Evolutionary conservation across 2,113 vertebrate genomes (phyloP).

Genomic region (Brachypteracias leptosomus): DNA sequence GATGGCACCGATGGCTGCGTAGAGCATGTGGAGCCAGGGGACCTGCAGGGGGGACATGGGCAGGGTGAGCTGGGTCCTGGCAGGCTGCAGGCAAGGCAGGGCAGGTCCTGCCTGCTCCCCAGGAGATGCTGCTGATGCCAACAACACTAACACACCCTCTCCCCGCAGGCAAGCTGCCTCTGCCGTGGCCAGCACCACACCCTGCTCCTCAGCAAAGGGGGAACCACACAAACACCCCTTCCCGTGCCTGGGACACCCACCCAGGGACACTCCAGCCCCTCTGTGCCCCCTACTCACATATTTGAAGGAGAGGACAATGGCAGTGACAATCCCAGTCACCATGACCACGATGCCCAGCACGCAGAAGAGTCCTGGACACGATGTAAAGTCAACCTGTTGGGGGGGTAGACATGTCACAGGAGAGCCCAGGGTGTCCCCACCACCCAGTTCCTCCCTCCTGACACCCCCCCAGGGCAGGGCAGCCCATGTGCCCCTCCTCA

Average conservation of each 20-base stretch:
- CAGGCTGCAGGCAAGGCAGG: not conserved
- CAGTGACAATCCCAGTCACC: slow-evolving; percentile 86
- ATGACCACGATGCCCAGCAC: slow-evolving; percentile 84
- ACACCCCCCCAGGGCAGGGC: not conserved
- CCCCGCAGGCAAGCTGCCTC: not conserved
- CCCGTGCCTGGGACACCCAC: not conserved
- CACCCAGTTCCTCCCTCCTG: rapidly evolving
- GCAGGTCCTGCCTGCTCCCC: not conserved
- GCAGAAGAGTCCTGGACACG: slow-evolving; percentile 87
- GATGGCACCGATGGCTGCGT: slow-evolving; percentile 87
- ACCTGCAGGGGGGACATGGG: slow-evolving; percentile 63
- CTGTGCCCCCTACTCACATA: slow-evolving; percentile 80
- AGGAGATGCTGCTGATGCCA: not conserved
- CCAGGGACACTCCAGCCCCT: rapidly evolving
- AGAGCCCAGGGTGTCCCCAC: not conserved
- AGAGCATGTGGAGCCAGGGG: slow-evolving; percentile 93
- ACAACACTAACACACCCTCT: not conserved
- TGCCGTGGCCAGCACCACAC: not conserved
- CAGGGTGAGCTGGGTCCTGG: not conserved
- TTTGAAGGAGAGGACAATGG: slow-evolving; percentile 87
- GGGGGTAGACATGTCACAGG: not conserved
- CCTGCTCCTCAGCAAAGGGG: not conserved
- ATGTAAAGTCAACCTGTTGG: slow-evolving; percentile 93
- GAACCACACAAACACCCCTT: not conserved
- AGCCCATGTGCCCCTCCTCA: not conserved